Conservation (phyloP, 2,888 invertebrate species). For the Drosophila infuscata region DNA sequence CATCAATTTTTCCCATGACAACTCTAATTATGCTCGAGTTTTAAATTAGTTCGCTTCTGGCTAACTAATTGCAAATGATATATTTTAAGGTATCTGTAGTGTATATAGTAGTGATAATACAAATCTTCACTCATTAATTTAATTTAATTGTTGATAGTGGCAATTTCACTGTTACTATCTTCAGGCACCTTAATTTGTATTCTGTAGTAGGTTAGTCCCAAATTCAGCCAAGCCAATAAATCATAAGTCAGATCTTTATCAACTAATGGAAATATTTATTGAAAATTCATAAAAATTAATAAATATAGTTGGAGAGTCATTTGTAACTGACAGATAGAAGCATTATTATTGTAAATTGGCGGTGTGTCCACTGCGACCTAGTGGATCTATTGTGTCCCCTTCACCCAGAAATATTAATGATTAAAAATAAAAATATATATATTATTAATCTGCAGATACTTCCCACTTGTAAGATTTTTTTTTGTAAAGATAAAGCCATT, state of each 20-base stretch:
- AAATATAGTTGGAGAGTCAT: not conserved
- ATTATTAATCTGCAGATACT: too few relatives aligned
- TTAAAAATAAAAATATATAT: too few relatives aligned
- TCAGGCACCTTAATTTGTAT: not conserved
- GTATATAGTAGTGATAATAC: not conserved
- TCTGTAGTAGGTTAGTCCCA: not conserved
- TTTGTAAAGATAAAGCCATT: too few relatives aligned
- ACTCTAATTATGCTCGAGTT: constrained; percentile 58
- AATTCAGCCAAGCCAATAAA: not conserved
- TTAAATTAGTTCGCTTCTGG: not conserved
- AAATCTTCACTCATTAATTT: not conserved
- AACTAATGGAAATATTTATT: not conserved
- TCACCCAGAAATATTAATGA: too few relatives aligned
- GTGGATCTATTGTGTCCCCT: too few relatives aligned
- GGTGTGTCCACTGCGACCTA: too few relatives aligned
- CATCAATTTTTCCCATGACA: constrained; percentile 71
- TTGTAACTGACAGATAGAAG: not conserved
- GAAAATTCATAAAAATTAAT: not conserved
- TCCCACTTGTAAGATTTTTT: too few relatives aligned
- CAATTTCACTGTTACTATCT: not conserved
- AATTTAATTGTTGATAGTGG: not conserved
- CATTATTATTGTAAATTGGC: too few relatives aligned
- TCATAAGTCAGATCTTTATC: not conserved
- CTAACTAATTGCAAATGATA: not conserved
- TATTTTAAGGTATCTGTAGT: not conserved